phyloP scores from a whole-genome alignment of 2,888 invertebrate species.

The Hypercompe scribonia region DNA sequence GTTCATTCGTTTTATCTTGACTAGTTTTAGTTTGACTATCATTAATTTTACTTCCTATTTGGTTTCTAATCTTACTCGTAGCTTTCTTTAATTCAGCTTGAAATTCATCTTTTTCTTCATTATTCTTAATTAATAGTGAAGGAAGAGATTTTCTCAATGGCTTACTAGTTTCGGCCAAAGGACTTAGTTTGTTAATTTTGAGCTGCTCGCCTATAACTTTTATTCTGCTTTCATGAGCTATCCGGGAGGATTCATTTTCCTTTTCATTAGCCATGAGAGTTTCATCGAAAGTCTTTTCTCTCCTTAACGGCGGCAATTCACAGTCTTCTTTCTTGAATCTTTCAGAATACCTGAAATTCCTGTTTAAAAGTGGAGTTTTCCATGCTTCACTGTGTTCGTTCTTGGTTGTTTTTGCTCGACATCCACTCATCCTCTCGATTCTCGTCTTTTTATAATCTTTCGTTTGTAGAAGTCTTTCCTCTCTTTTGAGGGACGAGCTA shows the following conservation, averaged over 20 bases:
- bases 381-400: conserved; percentile 79
- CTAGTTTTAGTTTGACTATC: conserved; percentile 82
- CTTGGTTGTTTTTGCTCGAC: conserved; percentile 81
- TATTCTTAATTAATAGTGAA: conserved; percentile 82
- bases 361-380: conserved; percentile 80
- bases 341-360: conserved; percentile 83
- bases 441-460: conserved; percentile 82
- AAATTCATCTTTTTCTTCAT: conserved; percentile 86
- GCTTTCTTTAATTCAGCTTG: conserved; percentile 84
- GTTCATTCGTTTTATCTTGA: conserved; percentile 63
- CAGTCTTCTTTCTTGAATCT: conserved; percentile 78
- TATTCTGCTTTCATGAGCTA: conserved; percentile 69
- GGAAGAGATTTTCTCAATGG: conserved; percentile 85
- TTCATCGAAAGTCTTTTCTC: conserved; percentile 84
- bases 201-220: conserved; percentile 73
- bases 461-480: conserved; percentile 82
- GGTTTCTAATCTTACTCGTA: conserved; percentile 83
- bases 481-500: conserved; percentile 76
- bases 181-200: conserved; percentile 68
- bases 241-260: conserved; percentile 72
- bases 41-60: conserved; percentile 81
- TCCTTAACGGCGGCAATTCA: conserved; percentile 74
- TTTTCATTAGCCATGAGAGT: conserved; percentile 73
- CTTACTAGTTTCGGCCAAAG: conserved; percentile 70
- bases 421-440: conserved; percentile 80